Conservation (phyloP, 2,888 invertebrate species). For the Ochropleura plecta region DNA sequence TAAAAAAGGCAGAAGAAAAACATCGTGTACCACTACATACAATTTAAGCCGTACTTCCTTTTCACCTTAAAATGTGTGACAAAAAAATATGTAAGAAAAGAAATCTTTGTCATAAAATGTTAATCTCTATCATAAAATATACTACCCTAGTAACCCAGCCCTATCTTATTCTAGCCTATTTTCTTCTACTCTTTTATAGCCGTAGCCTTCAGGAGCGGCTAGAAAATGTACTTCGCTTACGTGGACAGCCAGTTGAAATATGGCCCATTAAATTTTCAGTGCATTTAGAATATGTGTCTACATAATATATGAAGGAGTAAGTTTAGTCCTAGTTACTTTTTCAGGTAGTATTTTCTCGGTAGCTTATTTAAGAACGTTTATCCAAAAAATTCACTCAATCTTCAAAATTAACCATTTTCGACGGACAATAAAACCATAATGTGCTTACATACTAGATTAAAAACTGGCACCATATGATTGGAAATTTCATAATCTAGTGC, state of each 20-base stretch:
- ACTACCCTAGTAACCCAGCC: neutral
- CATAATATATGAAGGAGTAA: neutral
- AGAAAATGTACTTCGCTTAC: conserved; percentile 44
- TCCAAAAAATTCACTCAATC: too few species aligned
- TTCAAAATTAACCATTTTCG: too few species aligned
- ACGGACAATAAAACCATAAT: too few species aligned
- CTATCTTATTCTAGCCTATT: conserved; percentile 11
- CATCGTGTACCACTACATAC: too few species aligned
- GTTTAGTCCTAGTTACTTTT: neutral
- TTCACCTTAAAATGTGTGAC: too few species aligned
- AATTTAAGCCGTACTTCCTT: too few species aligned
- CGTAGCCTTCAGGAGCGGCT: conserved; percentile 15
- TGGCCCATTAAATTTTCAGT: conserved; percentile 49
- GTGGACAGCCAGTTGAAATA: conserved; percentile 42
- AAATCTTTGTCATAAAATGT: neutral
- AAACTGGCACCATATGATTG: too few species aligned
- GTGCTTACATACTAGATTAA: too few species aligned
- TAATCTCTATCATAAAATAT: conserved; percentile 2
- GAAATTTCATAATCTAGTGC: too few species aligned
- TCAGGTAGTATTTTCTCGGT: neutral
- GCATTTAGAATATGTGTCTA: conserved; percentile 33
- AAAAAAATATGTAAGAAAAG: neutral
- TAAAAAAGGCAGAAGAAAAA: too few species aligned
- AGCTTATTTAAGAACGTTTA: too few species aligned
- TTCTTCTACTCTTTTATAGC: conserved; percentile 20